Percentiles rank a stretch among this genome's conserved stretches.
Conservation (phyloP, 2,888 invertebrate species). For the Caradrina clavipalpis region DNA sequence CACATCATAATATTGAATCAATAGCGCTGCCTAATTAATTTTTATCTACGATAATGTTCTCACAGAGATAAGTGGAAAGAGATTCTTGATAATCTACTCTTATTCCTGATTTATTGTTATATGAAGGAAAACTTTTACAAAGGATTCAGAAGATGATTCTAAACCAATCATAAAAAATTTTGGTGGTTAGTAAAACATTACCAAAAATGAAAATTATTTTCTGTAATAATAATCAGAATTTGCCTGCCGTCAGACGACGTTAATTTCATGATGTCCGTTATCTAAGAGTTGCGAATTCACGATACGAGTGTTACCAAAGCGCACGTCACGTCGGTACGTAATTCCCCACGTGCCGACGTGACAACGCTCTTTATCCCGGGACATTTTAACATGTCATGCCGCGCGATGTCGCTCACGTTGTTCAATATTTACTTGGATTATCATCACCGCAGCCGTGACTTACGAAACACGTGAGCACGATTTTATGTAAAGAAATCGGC, state of each 20-base stretch:
- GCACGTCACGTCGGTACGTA: constrained; percentile 38
- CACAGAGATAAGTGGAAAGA: neutral
- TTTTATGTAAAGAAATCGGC: constrained; percentile 2
- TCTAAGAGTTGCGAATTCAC: constrained; percentile 26
- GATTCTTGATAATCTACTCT: neutral
- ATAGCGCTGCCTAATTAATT: too few relatives aligned
- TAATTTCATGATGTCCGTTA: constrained; percentile 9
- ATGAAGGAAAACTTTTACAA: too few relatives aligned
- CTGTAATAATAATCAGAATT: neutral
- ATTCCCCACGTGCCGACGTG: constrained; percentile 12
- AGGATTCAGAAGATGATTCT: too few relatives aligned
- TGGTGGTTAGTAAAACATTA: too few relatives aligned
- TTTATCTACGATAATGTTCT: neutral
- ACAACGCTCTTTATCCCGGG: constrained; percentile 31
- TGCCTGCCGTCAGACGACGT: neutral
- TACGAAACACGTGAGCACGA: constrained; percentile 17
- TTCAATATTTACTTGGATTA: constrained; percentile 33
- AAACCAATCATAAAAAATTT: too few relatives aligned
- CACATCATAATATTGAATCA: neutral
- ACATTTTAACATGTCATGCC: constrained; percentile 30
- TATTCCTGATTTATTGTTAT: neutral
- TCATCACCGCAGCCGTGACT: constrained; percentile 4
- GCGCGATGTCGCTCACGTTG: constrained; percentile 28
- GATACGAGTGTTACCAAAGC: constrained; percentile 13
- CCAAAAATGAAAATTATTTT: neutral